Base-by-base conservation (phyloP, 2,888 invertebrate species). In the Pemphredon lugubris region DNA sequence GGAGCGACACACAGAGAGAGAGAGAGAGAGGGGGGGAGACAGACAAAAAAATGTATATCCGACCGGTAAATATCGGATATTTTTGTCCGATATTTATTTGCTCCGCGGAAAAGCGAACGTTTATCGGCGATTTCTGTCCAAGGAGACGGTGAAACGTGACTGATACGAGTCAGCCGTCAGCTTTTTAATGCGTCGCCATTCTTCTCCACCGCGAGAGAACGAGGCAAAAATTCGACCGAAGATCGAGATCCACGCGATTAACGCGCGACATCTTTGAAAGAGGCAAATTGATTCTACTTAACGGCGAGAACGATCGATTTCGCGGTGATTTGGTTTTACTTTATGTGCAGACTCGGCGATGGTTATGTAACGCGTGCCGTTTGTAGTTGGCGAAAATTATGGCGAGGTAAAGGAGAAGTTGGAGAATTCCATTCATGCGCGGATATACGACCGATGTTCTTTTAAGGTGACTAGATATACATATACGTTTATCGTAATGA, bases 241-340 rank as follows among this genome's bases (percentile, higher is more conserved):
- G n/a, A n/a, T n/a, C n/a, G n/a, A n/a, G n/a, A n/a, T n/a, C n/a
- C n/a, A n/a, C n/a, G n/a, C n/a, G n/a, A n/a, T n/a, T n/a, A n/a
- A n/a, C n/a, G n/a, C n/a, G n/a, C n/a, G n/a, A n/a, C n/a, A n/a
- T n/a, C n/a, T n/a, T n/a, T 54, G 63, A 55, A 55, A 50, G 48
- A 20, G 20, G 40, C 64, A 39, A 42, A 32, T 21, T 13, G 63
- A 44, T 51, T 68, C 37, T 68, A 68, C 50, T 68, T 68, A 57
- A 68, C 63, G 50, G 67, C 32, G 55, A 68, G 48, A 48, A 50
- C 13, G 64, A 50, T n/a, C 63, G 67, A 55, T 50, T 63, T 63
- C 55, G 63, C 55, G 63, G 55, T 55, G 57, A 63, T 68, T 68
- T 64, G 50, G 45, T 44, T 44, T 45, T 37, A 55, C n/a, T n/a